Evolutionary conservation across 1,140 invertebrate genomes (phyloP).

Genomic region (Habropoda laboriosa): DNA sequence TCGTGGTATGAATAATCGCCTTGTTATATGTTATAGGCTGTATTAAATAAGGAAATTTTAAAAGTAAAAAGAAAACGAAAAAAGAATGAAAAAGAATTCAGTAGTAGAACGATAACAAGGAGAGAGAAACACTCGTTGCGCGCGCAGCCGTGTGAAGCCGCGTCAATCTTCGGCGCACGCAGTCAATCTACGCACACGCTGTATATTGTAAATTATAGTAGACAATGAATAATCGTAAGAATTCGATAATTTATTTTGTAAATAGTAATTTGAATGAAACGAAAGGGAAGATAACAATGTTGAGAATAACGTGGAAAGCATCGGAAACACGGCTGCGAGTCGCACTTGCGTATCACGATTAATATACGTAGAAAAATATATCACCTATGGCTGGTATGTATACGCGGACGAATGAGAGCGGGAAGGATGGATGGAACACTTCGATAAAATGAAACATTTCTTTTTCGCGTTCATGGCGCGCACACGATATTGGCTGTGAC

Average conservation of each 20-base stretch:
- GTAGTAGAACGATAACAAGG: neutral
- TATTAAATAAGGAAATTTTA: neutral
- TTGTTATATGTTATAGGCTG: neutral
- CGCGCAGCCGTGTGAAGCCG: neutral
- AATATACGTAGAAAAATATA: conserved; percentile 20
- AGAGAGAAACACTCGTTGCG: neutral
- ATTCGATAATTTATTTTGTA: neutral
- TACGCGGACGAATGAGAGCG: conserved; percentile 1
- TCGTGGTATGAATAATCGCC: neutral
- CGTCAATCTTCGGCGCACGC: neutral
- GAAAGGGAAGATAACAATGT: neutral
- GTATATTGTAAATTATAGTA: neutral
- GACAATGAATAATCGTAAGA: neutral
- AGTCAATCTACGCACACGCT: neutral
- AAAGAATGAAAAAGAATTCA: too few relatives aligned
- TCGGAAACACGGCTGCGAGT: neutral
- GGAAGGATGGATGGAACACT: neutral
- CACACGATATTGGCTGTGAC: neutral
- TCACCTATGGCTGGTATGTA: neutral
- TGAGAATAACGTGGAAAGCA: neutral
- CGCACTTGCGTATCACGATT: conserved; percentile 19
- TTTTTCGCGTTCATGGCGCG: neutral
- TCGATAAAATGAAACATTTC: neutral
- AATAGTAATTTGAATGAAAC: neutral
- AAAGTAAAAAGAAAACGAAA: neutral